Percentiles rank a stretch among this genome's conserved stretches.
Conservation (phyloP, 1,140 invertebrate genomes). For the Ladona fulva region DNA sequence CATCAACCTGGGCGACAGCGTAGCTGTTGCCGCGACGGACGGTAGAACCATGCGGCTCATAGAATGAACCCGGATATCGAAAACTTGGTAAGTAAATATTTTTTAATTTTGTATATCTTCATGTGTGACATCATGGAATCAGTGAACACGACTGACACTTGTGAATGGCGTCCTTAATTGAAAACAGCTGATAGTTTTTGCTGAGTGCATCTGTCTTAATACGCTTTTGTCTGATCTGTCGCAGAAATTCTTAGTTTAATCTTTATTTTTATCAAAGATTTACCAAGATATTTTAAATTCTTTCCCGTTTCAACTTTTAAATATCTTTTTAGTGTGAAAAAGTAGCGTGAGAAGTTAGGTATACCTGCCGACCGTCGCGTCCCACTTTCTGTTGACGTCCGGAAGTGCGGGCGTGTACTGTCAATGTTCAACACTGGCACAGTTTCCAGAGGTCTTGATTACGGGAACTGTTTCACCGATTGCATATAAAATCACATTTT, state of each 20-base stretch:
- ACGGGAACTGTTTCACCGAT: neutral
- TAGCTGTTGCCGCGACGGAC: neutral
- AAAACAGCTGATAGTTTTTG: too few relatives aligned
- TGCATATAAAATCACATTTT: neutral
- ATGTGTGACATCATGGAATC: too few relatives aligned
- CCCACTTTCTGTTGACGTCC: neutral
- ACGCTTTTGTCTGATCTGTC: too few relatives aligned
- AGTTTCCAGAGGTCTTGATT: neutral
- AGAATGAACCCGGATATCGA: slow-evolving; percentile 1
- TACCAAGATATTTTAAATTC: too few relatives aligned
- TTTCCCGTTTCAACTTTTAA: neutral
- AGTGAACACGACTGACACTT: too few relatives aligned
- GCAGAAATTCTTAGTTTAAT: too few relatives aligned
- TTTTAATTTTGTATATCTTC: too few relatives aligned
- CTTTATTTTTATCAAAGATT: too few relatives aligned
- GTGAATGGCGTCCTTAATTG: too few relatives aligned
- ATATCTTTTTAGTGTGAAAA: neutral
- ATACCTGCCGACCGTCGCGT: neutral
- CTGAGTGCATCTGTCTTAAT: too few relatives aligned
- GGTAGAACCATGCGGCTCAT: neutral
- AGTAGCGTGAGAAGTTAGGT: neutral
- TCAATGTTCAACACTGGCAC: slow-evolving; percentile 5
- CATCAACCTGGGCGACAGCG: neutral
- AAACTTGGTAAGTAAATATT: neutral
- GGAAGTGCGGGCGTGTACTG: slow-evolving; percentile 1